Conservation (phyloP, 2,888 invertebrate genomes). For the Lithophane leautieri region DNA sequence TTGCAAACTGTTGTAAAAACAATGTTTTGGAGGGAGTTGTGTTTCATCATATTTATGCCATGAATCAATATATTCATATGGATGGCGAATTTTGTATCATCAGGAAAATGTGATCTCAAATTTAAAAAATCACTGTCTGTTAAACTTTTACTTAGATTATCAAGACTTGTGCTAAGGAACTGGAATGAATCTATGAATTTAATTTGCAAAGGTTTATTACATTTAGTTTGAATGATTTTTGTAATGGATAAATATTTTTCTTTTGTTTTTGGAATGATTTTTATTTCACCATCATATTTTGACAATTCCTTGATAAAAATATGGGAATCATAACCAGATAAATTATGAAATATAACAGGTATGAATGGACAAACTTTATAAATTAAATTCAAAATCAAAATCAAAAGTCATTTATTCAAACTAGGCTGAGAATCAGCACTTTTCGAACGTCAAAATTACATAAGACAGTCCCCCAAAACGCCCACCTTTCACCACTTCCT, state of each 20-base stretch:
- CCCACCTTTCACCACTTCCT: no score
- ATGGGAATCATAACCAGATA: neutral
- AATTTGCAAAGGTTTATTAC: neutral
- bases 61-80: constrained; percentile 8
- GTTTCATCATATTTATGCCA: constrained; percentile 3
- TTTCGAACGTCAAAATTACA: no score
- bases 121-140: neutral
- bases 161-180: neutral
- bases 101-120: neutral
- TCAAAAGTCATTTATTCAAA: no score
- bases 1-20: neutral
- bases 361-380: neutral
- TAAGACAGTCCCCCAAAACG: no score
- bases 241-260: neutral
- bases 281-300: neutral
- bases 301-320: neutral
- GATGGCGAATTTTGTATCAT: neutral
- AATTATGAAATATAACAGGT: neutral
- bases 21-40: constrained; percentile 24
- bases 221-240: neutral
- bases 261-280: constrained; percentile 5
- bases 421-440: no score
- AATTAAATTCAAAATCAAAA: no score
- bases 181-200: constrained; percentile 2
- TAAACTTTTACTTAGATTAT: constrained; percentile 8